These are phyloP conservation scores for Liasis olivaceus DNA, from an alignment of 2,797 vertebrate species.

Conservation along the genomic window DNA sequence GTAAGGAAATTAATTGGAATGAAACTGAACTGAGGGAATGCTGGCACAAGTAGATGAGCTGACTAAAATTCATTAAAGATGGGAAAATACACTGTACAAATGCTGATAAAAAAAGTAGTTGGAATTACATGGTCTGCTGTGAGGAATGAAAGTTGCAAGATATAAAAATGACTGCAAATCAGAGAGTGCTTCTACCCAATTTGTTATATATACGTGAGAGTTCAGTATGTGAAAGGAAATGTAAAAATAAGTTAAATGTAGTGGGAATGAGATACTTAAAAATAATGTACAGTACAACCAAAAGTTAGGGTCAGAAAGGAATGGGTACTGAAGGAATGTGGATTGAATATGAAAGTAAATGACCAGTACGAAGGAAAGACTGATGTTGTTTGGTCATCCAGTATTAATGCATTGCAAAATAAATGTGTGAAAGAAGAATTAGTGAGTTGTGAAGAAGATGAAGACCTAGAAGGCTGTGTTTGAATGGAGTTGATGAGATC, in stretches of 20 bases:
- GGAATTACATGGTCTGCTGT: neutral
- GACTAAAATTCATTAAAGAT: neutral
- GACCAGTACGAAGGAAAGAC: neutral
- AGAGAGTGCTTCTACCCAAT: neutral
- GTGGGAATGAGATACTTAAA: neutral
- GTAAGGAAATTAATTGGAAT: neutral
- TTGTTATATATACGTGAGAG: neutral
- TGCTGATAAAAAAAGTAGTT: neutral
- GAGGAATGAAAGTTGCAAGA: neutral
- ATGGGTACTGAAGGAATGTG: neutral
- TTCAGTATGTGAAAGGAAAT: neutral
- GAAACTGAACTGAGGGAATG: neutral
- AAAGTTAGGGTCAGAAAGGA: neutral
- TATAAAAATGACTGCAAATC: neutral
- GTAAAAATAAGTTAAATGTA: neutral
- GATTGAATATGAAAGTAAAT: neutral
- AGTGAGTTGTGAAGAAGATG: neutral
- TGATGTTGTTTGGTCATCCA: neutral
- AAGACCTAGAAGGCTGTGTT: neutral
- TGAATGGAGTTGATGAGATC: neutral
- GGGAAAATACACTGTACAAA: neutral
- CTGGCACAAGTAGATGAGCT: neutral
- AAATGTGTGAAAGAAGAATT: neutral
- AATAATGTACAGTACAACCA: neutral
- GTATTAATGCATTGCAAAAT: neutral